Evolutionary conservation across 2,797 vertebrate genomes (phyloP).

Genomic region (Falco rusticolus): DNA sequence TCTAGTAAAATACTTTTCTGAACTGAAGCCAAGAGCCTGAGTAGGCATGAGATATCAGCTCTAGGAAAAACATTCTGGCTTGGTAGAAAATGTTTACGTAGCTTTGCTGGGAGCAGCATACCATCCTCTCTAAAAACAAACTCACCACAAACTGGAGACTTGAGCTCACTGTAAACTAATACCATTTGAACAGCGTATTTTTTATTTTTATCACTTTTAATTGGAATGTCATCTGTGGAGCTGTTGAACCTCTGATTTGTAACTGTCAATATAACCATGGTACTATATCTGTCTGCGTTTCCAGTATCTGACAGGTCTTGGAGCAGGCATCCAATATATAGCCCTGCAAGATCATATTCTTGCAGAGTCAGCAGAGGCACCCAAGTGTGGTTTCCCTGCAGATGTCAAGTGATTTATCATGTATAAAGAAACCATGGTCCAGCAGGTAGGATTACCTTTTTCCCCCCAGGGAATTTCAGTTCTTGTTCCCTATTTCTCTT

Average conservation of each 20-base stretch:
- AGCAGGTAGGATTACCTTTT: neutral
- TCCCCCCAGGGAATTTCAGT: neutral
- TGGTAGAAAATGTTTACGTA: neutral
- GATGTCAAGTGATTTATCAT: neutral
- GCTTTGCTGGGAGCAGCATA: neutral
- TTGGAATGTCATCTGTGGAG: neutral
- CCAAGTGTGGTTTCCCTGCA: neutral
- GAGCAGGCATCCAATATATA: neutral
- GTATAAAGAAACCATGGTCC: neutral
- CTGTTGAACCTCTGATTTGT: neutral
- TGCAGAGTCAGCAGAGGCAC: neutral
- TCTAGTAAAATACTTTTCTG: neutral
- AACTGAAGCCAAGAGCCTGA: neutral
- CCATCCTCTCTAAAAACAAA: neutral
- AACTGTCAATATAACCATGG: neutral
- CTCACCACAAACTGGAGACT: neutral
- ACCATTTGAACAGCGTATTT: rapidly evolving
- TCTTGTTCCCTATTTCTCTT: neutral
- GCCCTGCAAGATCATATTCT: neutral
- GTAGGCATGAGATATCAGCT: neutral
- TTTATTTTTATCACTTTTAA: neutral
- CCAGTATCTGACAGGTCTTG: neutral
- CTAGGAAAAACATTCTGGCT: neutral
- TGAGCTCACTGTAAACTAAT: neutral
- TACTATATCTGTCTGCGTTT: neutral